Base-by-base conservation (phyloP, 2,797 vertebrate genomes). In the Cryptoblepharus egeriae region DNA sequence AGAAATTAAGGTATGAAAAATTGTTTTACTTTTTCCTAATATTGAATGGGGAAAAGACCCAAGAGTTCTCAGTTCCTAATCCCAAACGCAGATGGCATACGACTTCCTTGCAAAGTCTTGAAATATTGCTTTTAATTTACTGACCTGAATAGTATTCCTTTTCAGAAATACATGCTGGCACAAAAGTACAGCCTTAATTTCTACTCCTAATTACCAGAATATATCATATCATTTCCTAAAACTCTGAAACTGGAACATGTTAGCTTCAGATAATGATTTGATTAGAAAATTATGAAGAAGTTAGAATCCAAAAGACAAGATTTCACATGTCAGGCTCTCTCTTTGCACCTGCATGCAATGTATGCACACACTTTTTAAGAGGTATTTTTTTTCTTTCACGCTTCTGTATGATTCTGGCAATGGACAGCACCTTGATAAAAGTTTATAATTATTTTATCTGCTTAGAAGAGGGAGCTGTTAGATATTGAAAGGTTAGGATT, bases 111-210 rank as follows among this genome's bases (percentile, higher is more conserved):
- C 65, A 63, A 71, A 63, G 24, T 83, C 42, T 70, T 83, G 75
- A 83, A 77, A 83, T 83, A 77, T 39, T 89, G 52, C 65, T 77
- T 85, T 90, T 81, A 83, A 83, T 88, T 88, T 91, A 79, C n/a
- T 92, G 88, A 89, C 88, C 88, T 73, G 87, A 90, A 86, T 84
- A 88, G 85, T 89, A 65, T 64, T 91, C 82, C 60, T 79, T 84
- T 89, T 85, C 82, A 69, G 82, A 80, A 88, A 87, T 80, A 77
- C 86, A 68, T 75, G 63, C 73, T 90, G 87, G 85, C 76, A 78
- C 52, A 69, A 75, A 86, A 63, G 87, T 87, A 74, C 65, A 15
- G 32, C 12, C 49, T 67, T 81, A 74, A 73, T 57, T 73, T 73
- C n/a, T 81, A 79, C 32, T 68, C 22, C 74, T 85, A 90, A 85